Evolutionary conservation across 2,113 vertebrate genomes (phyloP).

Genomic region (Sapajus apella): DNA sequence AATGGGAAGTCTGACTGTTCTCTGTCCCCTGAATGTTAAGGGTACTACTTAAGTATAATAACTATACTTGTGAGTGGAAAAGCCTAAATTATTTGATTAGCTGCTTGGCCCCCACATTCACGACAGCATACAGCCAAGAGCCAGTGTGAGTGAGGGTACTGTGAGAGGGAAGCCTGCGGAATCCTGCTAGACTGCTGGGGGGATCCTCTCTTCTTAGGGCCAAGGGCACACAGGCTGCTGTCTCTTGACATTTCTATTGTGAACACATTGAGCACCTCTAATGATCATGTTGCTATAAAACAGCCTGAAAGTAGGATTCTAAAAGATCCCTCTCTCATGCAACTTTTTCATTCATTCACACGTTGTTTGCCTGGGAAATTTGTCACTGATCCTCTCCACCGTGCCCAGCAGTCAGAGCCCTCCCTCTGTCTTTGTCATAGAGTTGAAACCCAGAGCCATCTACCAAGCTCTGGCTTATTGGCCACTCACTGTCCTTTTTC

Average conservation of each 20-base stretch:
- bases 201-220: background rate
- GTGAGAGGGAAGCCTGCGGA: background rate
- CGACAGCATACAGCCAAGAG: slow-evolving; percentile 54
- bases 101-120: background rate
- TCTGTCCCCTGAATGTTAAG: background rate
- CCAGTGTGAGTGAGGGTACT: background rate
- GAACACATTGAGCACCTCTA: background rate
- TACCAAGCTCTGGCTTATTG: background rate
- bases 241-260: slow-evolving; percentile 57
- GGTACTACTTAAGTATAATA: slow-evolving; percentile 57
- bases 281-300: background rate
- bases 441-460: slow-evolving; percentile 16
- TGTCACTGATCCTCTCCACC: background rate
- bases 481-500: slow-evolving; percentile 17
- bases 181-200: background rate
- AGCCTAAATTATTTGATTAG: slow-evolving; percentile 50
- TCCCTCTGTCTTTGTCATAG: slow-evolving; percentile 55
- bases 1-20: slow-evolving; percentile 57
- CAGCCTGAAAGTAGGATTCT: background rate
- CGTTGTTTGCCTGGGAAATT: slow-evolving; percentile 21
- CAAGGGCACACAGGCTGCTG: background rate
- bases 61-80: slow-evolving; percentile 71
- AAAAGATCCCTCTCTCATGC: background rate
- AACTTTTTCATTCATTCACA: background rate
- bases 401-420: slow-evolving; percentile 22